Evolutionary conservation across 2,113 vertebrate species (phyloP), one percentile per base, ranked within the genome.

Genomic region (Colossoma macropomum): DNA sequence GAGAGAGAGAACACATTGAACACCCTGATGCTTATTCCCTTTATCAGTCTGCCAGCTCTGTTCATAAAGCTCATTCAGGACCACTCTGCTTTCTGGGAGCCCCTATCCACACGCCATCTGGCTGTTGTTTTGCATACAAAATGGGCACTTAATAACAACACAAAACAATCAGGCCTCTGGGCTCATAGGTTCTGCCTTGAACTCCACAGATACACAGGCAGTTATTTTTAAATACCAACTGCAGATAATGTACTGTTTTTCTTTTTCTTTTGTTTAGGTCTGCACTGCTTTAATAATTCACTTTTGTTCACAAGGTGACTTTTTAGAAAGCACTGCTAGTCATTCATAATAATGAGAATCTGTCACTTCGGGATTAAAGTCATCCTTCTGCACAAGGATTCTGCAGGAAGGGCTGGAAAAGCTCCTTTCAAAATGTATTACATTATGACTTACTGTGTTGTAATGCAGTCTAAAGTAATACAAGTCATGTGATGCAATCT

Each of bases 91-190:
- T 17, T 62, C 68, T 72, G 50, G 19, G 66, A 80, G n/a, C 54
- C 34, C 23, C 23, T 66, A 38, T 56, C 41, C 59, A 75, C 45
- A 52, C 28, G 59, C 70, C 59, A 81, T 75, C 71, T 75, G 80
- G 70, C 69, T 34, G 38, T 63, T 62, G 71, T 17, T 50, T 3
- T 50, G 27, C 27, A 63, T 45, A 48, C 34, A 65, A 59, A 81
- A 81, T 38, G 28, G 21, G 28, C 59, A 50, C 45, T 71, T 71
- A 71, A 81, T 80, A 45, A 56, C 65, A 71, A 72, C 56, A 69
- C 17, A 23, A 71, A 72, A 72, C 32, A 48, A 38, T 45, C 69
- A 71, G 59, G n/a, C 38, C 45, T n/a, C 32, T 54, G n/a, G 25
- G 48, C 78, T 71, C 54, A 28, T 21, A 68, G n/a, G 21, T 21